Conservation (phyloP, 2,888 invertebrate species). For the Philonicus albiceps region DNA sequence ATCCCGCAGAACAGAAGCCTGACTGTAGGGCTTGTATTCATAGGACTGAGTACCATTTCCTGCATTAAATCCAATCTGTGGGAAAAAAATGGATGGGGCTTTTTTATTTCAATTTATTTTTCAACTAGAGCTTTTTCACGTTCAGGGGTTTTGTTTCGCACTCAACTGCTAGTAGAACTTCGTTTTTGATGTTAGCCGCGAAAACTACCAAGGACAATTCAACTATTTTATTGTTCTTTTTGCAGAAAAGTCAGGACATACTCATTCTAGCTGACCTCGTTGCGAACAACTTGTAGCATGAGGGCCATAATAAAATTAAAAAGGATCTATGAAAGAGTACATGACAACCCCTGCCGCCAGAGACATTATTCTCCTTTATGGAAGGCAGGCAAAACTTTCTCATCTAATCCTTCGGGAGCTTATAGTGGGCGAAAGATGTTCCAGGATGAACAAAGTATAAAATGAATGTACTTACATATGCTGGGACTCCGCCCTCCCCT, state of each 20-base stretch:
- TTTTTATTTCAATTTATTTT: background rate
- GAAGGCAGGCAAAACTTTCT: background rate
- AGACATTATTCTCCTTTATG: background rate
- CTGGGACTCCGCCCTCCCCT: slow-evolving; percentile 87
- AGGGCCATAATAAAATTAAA: background rate
- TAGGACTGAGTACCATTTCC: slow-evolving; percentile 92
- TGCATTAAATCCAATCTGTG: slow-evolving; percentile 94
- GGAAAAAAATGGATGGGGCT: background rate
- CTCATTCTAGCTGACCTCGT: background rate
- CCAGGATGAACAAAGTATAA: background rate
- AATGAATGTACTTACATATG: slow-evolving; percentile 72
- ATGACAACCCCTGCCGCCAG: background rate
- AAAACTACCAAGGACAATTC: background rate
- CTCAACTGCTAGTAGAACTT: background rate
- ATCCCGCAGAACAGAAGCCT: slow-evolving; percentile 83
- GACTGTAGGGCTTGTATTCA: slow-evolving; percentile 90
- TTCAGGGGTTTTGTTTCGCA: background rate
- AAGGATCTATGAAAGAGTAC: background rate
- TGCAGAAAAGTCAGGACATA: background rate
- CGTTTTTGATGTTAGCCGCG: background rate
- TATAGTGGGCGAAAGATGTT: background rate
- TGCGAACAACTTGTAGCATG: background rate
- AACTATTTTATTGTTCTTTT: background rate
- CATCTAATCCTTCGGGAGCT: background rate
- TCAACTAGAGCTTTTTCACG: background rate